Conservation (phyloP, 2,888 invertebrate genomes). For the Sarcophaga caerulescens region DNA sequence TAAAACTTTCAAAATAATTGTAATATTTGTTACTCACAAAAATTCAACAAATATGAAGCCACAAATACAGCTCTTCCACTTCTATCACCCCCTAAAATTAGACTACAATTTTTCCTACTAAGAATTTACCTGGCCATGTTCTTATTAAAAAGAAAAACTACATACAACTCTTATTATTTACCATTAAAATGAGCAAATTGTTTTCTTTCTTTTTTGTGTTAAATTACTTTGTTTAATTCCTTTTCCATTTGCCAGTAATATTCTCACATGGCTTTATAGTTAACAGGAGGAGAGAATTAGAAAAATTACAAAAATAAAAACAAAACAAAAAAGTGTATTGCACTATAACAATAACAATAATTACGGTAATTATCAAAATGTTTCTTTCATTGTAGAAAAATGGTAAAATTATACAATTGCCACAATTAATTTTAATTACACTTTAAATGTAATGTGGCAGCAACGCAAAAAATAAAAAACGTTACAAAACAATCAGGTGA, state of each 20-base stretch:
- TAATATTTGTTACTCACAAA: no score
- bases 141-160: constrained; percentile 17
- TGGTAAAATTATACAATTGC: constrained; percentile 38
- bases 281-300: no score
- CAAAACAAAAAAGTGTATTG: background rate
- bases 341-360: constrained; percentile 52
- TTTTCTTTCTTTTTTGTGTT: background rate
- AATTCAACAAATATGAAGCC: no score
- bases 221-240: constrained; percentile 7
- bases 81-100: background rate
- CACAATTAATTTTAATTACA: constrained; percentile 60
- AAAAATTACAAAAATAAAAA: background rate
- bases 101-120: no score
- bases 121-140: background rate
- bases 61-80: background rate
- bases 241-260: constrained; percentile 19
- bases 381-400: constrained; percentile 21
- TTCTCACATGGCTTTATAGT: background rate
- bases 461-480: background rate
- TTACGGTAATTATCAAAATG: constrained; percentile 46
- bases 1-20: no score
- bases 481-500: constrained; percentile 12
- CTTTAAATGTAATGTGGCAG: constrained; percentile 32
- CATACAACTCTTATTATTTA: constrained; percentile 33
- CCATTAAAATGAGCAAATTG: constrained; percentile 16